A percentile compares a stretch with the other conserved stretches of the same genome.
These are phyloP conservation scores for Agrotis ipsilon DNA, from an alignment of 2,888 invertebrate species.

Conservation along the genomic window DNA sequence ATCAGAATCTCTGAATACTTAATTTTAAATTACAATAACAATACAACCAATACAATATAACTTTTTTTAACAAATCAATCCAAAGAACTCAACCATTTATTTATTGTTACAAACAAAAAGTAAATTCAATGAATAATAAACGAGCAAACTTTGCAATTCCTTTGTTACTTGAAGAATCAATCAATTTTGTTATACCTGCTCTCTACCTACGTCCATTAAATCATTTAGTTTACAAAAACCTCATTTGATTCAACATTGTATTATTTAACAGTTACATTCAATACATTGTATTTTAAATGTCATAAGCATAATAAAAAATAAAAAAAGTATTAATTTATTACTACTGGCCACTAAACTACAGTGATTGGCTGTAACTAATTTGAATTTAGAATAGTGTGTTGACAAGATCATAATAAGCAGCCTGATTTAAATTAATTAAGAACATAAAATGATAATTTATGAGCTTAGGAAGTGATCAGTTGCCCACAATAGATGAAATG, in stretches of 20 bases:
- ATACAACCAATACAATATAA: too few species aligned
- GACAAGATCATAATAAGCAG: slow-evolving; percentile 24
- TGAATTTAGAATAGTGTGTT: slow-evolving; percentile 29
- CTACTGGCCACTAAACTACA: not conserved
- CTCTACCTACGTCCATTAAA: not conserved
- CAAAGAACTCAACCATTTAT: not conserved
- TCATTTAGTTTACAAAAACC: slow-evolving; percentile 11
- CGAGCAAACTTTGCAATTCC: slow-evolving; percentile 6
- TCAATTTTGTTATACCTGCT: slow-evolving; percentile 35
- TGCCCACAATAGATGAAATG: not conserved
- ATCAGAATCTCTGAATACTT: not conserved
- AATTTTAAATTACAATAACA: not conserved
- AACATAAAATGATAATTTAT: slow-evolving; percentile 14
- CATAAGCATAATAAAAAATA: not conserved
- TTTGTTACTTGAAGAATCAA: slow-evolving; percentile 35
- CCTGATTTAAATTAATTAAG: slow-evolving; percentile 33
- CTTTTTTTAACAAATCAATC: not conserved
- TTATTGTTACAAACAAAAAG: slow-evolving; percentile 27
- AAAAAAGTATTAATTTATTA: slow-evolving; percentile 5
- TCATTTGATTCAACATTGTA: slow-evolving; percentile 23
- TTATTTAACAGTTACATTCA: slow-evolving; percentile 26
- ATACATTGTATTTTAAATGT: slow-evolving; percentile 8
- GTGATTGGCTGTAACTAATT: slow-evolving; percentile 10
- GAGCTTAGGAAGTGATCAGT: not conserved
- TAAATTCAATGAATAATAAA: slow-evolving; percentile 29